phyloP scores from a whole-genome alignment of 2,797 vertebrate genomes.

The Clarias fuscus region DNA sequence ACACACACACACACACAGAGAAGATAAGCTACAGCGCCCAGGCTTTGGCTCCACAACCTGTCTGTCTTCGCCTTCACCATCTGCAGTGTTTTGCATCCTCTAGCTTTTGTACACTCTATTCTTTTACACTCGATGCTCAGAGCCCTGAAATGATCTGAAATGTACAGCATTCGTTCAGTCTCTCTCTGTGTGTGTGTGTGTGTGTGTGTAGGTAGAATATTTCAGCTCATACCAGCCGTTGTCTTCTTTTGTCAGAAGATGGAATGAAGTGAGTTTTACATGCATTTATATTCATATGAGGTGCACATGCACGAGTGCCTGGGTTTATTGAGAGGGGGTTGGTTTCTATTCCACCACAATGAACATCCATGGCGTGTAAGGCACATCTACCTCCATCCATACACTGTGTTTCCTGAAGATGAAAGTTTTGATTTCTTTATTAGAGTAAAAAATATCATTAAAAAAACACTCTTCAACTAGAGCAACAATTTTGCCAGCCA shows the following conservation, averaged over 20 bases:
- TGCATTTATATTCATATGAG: constrained; percentile 15
- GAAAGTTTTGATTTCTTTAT: neutral
- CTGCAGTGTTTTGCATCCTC: neutral
- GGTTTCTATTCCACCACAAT: neutral
- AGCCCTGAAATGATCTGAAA: constrained; percentile 2
- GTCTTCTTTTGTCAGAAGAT: constrained; percentile 19
- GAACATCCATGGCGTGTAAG: neutral
- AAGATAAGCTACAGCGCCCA: neutral
- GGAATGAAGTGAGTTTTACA: constrained; percentile 11
- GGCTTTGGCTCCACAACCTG: neutral
- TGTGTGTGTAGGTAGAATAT: constrained; percentile 18
- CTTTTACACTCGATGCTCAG: constrained; percentile 20
- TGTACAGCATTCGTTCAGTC: constrained; percentile 9
- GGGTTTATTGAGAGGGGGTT: neutral
- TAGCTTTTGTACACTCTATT: neutral
- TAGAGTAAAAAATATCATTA: neutral
- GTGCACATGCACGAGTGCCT: constrained; percentile 9
- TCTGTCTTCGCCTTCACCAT: constrained; percentile 25
- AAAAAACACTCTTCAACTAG: neutral
- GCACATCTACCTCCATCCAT: neutral
- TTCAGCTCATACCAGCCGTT: constrained; percentile 41
- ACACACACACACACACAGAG: too few species aligned
- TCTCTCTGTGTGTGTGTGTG: constrained; percentile 2
- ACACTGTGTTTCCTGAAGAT: neutral
- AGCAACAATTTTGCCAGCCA: neutral